Base-by-base conservation (phyloP, 1,140 invertebrate genomes). In the Dreissena polymorpha region DNA sequence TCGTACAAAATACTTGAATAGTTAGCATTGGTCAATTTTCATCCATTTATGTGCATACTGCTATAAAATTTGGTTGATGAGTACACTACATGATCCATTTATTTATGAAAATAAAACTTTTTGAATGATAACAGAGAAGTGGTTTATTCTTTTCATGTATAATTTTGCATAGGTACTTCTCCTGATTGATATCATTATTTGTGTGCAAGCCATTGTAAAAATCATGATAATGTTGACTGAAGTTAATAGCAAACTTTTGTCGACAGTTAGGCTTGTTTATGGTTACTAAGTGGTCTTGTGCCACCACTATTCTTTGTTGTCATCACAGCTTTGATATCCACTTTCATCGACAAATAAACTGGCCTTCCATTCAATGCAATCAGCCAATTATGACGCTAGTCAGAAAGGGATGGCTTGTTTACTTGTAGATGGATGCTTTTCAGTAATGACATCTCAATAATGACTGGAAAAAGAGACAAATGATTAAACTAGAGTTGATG, bases 181-280 rank as follows among this genome's bases (percentile, higher is more conserved):
- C 39, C 39, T 39, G 39, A 39, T 64, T 80, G 39, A 65, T 72
- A 23, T 72, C 13, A 23, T 23, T 64, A 14, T 80, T 25, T 51
- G 71, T 80, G 39, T 60, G 53, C 72, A 57, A 80, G 18, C 2
- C 49, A 72, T 60, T 63, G 55, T 80, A 23, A 55, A 69, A 57
- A 23, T 16, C 50, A 67, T 27, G 51, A 14, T 25, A 50, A 64
- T 80, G 78, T 80, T 80, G 57, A 72, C 78, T 12, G 51, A 63
- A 25, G 29, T 39, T 80, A 80, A 80, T 80, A 68, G 78, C 68
- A 1, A 57, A 51, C 78, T 23, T 60, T 71, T 80, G 78, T 80
- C 60, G 18, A 29, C 21, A 53, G 18, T 71, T 27, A 51, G 60
- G 53, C n/a, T 23, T 49, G 65, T 49, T 80, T 80, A 72, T 80